Evolutionary conservation across 2,888 invertebrate species (phyloP).

Genomic region (Ferdinandea cuprea): DNA sequence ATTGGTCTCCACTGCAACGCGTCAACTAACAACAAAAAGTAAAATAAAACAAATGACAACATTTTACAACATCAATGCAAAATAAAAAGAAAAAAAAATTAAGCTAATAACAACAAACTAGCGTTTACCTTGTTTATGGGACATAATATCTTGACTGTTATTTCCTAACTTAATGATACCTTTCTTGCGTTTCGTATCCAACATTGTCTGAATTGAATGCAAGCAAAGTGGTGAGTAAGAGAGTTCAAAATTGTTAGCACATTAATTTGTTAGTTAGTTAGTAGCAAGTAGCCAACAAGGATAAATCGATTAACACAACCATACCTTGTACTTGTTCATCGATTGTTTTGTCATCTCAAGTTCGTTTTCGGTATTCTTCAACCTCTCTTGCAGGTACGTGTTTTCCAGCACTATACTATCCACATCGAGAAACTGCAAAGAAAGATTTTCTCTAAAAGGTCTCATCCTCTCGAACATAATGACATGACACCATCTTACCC

Average conservation of each 20-base stretch:
- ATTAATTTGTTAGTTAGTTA: conserved; percentile 36
- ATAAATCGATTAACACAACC: conserved; percentile 1
- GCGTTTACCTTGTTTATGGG: conserved; percentile 90
- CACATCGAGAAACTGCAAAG: conserved; percentile 87
- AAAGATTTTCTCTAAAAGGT: conserved; percentile 1
- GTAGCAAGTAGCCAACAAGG: conserved; percentile 56
- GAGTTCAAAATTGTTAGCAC: conserved; percentile 75
- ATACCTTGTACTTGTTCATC: conserved; percentile 89
- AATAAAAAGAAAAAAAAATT: conserved; percentile 44
- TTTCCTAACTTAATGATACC: conserved; percentile 88
- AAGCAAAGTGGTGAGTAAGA: conserved; percentile 44
- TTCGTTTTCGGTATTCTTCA: conserved; percentile 91
- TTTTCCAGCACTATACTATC: conserved; percentile 92
- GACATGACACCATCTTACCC: conserved; percentile 77
- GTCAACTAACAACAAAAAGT: neutral
- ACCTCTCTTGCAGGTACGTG: conserved; percentile 91
- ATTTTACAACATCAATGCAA: conserved; percentile 19
- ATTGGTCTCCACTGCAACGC: no score
- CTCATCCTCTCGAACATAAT: neutral
- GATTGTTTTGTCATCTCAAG: conserved; percentile 89
- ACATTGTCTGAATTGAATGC: conserved; percentile 84
- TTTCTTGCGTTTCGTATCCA: conserved; percentile 89
- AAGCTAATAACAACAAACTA: conserved; percentile 39
- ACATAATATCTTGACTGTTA: conserved; percentile 88
- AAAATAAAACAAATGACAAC: conserved; percentile 16